Percentiles rank a stretch among this genome's conserved stretches.
These are phyloP conservation scores for Orgyia antiqua DNA, from an alignment of 2,888 invertebrate genomes.

Conservation along the genomic window DNA sequence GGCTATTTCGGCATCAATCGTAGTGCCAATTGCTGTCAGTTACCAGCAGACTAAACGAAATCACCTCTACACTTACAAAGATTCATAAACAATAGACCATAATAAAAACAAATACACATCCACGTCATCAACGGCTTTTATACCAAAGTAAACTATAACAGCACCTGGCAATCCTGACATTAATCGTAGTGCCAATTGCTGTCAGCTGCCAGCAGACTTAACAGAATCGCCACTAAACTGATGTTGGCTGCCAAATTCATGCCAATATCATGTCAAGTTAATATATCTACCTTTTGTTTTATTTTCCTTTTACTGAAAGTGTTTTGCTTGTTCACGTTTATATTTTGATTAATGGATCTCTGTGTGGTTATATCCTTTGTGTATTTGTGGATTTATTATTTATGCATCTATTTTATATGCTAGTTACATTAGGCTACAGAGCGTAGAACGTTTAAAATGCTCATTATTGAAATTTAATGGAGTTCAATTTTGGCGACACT, in stretches of 20 bases:
- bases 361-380: too few relatives aligned
- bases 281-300: constrained; percentile 13
- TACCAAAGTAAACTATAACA: too few relatives aligned
- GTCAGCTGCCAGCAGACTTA: constrained; percentile 38
- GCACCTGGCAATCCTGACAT: constrained; percentile 30
- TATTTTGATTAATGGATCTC: too few relatives aligned
- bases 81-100: too few relatives aligned
- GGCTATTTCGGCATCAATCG: constrained; percentile 42
- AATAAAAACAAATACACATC: too few relatives aligned
- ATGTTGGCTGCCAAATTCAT: constrained; percentile 23
- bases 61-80: constrained; percentile 25
- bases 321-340: constrained; percentile 2
- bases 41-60: constrained; percentile 29
- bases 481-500: too few relatives aligned
- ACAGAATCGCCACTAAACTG: constrained; percentile 23
- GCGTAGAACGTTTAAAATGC: too few relatives aligned
- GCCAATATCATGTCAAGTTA: constrained; percentile 37
- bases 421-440: too few relatives aligned
- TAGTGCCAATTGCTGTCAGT: constrained; percentile 44
- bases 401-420: too few relatives aligned
- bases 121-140: too few relatives aligned
- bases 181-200: constrained; percentile 47
- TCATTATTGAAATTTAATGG: too few relatives aligned
- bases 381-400: too few relatives aligned
- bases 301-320: constrained; percentile 2